phyloP scores from a whole-genome alignment of 2,797 vertebrate species.

The Pangasius djambal region DNA sequence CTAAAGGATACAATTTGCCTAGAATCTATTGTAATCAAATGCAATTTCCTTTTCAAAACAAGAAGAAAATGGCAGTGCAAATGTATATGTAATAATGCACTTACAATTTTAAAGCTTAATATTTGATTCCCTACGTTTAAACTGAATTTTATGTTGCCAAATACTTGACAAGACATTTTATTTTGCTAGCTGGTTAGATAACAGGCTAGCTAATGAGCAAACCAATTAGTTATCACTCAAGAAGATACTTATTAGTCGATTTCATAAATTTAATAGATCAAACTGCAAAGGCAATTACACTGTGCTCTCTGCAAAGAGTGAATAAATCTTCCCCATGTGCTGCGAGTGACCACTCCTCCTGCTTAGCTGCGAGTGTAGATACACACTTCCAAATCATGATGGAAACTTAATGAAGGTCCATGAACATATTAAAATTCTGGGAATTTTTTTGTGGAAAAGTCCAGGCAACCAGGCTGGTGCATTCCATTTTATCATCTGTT shows the following conservation, averaged over 20 bases:
- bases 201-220: background rate
- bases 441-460: background rate
- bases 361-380: background rate
- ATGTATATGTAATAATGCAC: background rate
- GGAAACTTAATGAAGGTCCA: background rate
- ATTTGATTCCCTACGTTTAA: background rate
- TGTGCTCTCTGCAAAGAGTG: background rate
- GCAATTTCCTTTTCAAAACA: background rate
- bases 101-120: background rate
- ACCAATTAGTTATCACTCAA: background rate
- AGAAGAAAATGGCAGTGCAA: background rate
- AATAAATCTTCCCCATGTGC: background rate
- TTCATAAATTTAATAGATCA: background rate
- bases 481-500: conserved; percentile 66
- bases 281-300: background rate
- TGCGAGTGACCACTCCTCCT: background rate
- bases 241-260: background rate
- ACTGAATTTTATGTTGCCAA: background rate
- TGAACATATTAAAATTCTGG: conserved; percentile 5
- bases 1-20: background rate
- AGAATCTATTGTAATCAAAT: background rate
- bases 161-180: background rate
- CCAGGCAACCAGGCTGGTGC: background rate
- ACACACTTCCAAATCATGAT: conserved; percentile 4
- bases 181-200: background rate